Conservation (phyloP, 2,113 vertebrate species). For the Azemiops feae region DNA sequence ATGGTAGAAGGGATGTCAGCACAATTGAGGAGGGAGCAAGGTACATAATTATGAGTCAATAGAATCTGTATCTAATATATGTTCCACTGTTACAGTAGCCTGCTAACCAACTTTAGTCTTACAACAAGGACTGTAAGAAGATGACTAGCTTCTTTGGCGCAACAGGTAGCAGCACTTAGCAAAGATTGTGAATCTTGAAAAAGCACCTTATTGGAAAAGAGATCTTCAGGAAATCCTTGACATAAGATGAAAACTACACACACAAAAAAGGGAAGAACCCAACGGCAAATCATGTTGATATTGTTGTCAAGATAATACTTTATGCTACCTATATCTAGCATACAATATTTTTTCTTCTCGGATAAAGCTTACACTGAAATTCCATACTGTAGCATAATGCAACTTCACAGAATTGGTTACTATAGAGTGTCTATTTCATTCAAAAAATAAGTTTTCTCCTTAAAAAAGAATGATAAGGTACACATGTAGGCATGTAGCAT, state of each 20-base stretch:
- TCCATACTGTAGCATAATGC: neutral
- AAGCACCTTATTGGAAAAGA: neutral
- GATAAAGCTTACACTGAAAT: neutral
- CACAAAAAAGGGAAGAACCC: neutral
- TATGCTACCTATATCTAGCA: neutral
- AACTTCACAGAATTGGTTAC: neutral
- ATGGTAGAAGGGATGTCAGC: neutral
- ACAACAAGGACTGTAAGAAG: neutral
- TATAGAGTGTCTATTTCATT: neutral
- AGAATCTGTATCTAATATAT: neutral
- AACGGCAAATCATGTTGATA: neutral
- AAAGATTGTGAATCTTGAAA: neutral
- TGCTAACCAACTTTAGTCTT: neutral
- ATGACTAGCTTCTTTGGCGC: neutral
- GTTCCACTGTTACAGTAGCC: neutral
- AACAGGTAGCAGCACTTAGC: neutral
- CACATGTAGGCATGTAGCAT: neutral
- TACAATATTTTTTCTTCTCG: neutral
- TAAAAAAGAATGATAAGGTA: neutral
- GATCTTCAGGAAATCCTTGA: neutral
- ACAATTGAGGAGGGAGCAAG: neutral
- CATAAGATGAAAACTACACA: neutral
- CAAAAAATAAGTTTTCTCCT: neutral
- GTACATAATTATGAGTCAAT: neutral
- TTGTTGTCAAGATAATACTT: neutral